Percentiles rank a stretch among this genome's conserved stretches.
Evolutionary conservation across 92 coral and sea anemone species (phyloP).

Genomic region (Actinernus sp.): DNA sequence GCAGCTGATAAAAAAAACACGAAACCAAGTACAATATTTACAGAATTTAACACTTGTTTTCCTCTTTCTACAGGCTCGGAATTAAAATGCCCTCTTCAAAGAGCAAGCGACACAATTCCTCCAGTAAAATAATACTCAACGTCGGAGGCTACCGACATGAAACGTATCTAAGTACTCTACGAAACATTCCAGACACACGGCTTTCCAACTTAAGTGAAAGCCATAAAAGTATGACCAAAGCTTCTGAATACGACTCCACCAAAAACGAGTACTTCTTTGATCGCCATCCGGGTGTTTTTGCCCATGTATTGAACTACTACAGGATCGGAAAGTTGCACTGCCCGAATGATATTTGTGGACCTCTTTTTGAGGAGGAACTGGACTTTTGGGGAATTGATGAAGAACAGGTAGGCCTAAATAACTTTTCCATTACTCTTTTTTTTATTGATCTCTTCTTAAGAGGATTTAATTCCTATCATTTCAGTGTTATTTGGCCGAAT

Average conservation of each 20-base stretch:
- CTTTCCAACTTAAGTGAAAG: conserved; percentile 87
- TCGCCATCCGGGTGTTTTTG: conserved; percentile 94
- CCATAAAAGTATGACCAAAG: conserved; percentile 73
- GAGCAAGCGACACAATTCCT: conserved; percentile 62
- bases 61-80: no score
- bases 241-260: conserved; percentile 75
- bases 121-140: conserved; percentile 81
- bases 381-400: conserved; percentile 98
- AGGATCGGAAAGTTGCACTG: conserved; percentile 97
- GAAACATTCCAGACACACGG: conserved; percentile 93
- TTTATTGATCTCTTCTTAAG: no score
- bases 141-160: conserved; percentile 97
- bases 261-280: conserved; percentile 94
- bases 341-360: conserved; percentile 94
- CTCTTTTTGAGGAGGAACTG: conserved; percentile 90
- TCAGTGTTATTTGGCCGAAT: no score
- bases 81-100: conserved; percentile 74
- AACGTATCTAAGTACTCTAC: conserved; percentile 85
- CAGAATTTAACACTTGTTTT: no score
- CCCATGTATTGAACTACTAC: conserved; percentile 92
- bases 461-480: no score
- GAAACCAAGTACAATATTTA: no score
- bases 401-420: conserved; percentile 62
- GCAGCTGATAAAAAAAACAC: no score
- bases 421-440: no score